phyloP scores from a whole-genome alignment of 2,888 invertebrate species.

The Fragum sueziense region DNA sequence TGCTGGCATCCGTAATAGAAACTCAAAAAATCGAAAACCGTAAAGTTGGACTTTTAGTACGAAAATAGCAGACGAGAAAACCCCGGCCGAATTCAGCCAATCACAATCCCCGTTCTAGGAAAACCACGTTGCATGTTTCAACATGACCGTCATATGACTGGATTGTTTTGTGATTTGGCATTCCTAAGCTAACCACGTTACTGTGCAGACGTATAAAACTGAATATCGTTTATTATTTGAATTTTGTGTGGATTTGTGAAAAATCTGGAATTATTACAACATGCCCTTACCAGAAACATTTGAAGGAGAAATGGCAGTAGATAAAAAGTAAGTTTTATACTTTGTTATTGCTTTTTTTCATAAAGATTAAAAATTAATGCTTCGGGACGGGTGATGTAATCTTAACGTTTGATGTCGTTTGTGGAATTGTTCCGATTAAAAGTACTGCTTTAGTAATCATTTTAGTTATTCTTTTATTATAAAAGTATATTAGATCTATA shows the following conservation, averaged over 20 bases:
- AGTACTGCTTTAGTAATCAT: too few species aligned
- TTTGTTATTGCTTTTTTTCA: slow-evolving; percentile 11
- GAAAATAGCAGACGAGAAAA: not conserved
- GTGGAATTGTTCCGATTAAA: too few species aligned
- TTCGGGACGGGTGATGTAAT: not conserved
- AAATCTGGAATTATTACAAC: slow-evolving; percentile 32
- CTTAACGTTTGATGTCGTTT: not conserved
- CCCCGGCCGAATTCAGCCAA: slow-evolving; percentile 38
- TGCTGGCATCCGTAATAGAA: not conserved
- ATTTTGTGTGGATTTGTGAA: slow-evolving; percentile 12
- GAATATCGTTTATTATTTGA: not conserved
- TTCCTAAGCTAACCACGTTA: slow-evolving; percentile 13
- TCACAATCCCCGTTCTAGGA: slow-evolving; percentile 44
- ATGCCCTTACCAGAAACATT: slow-evolving; percentile 58
- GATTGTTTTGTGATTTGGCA: not conserved
- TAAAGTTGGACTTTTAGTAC: not conserved
- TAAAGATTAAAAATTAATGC: too few species aligned
- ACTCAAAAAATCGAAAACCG: not conserved
- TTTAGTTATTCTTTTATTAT: too few species aligned
- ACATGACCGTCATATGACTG: slow-evolving; percentile 26
- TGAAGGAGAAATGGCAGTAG: slow-evolving; percentile 42
- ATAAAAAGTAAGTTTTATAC: slow-evolving; percentile 49
- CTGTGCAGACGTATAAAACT: slow-evolving; percentile 15
- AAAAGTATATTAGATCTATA: too few species aligned
- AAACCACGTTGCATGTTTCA: slow-evolving; percentile 28